Conservation (phyloP, 2,888 invertebrate species). For the Pristionchus arcanus region DNA sequence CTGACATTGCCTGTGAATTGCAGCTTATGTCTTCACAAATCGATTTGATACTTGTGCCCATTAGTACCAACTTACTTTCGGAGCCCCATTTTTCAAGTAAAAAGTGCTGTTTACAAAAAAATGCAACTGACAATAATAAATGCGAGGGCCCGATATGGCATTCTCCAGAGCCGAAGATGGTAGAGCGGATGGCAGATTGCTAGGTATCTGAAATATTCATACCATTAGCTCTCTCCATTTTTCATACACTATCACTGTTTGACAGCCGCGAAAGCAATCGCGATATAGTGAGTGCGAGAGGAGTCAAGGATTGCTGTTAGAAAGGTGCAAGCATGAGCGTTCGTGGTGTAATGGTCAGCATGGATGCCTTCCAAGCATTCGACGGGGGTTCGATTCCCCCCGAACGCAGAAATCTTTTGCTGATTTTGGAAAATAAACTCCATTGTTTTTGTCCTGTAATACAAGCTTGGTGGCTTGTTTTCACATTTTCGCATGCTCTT, state of each 20-base stretch:
- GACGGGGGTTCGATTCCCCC: slow-evolving; percentile 66
- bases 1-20: slow-evolving; percentile 59
- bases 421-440: neutral
- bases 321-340: neutral
- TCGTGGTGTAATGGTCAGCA: slow-evolving; percentile 66
- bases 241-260: neutral
- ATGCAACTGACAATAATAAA: slow-evolving; percentile 61
- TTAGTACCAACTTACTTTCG: too few species aligned
- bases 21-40: too few species aligned
- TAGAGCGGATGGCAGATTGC: slow-evolving; percentile 65
- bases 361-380: slow-evolving; percentile 68
- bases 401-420: slow-evolving; percentile 59
- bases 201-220: slow-evolving; percentile 55
- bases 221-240: neutral
- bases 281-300: neutral
- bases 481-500: too few species aligned
- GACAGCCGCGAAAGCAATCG: neutral
- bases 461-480: too few species aligned
- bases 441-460: too few species aligned
- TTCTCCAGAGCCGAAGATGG: slow-evolving; percentile 63
- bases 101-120: neutral
- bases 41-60: too few species aligned
- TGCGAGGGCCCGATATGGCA: slow-evolving; percentile 63
- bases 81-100: too few species aligned
- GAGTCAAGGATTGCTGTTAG: neutral